Evolutionary conservation across 2,797 vertebrate genomes (phyloP).

Genomic region (Odontamblyopus lacepedii): DNA sequence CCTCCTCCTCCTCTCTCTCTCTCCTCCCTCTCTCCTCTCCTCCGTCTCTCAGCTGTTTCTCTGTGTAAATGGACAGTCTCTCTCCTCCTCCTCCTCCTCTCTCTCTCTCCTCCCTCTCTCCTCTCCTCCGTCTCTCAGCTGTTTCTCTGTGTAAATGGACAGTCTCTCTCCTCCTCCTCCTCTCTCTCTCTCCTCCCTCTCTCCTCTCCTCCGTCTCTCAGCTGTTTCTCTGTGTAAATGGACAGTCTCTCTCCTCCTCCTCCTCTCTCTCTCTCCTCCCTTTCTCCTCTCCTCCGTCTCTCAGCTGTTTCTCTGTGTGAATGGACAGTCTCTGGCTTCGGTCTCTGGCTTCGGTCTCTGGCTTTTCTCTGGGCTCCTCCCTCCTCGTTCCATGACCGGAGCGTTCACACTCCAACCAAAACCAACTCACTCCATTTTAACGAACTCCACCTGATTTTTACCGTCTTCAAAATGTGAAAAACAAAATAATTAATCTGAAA

Average conservation of each 20-base stretch:
- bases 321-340: conserved; percentile 58
- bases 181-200: too few species aligned
- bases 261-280: too few species aligned
- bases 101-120: neutral
- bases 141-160: conserved; percentile 66
- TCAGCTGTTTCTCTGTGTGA: conserved; percentile 41
- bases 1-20: neutral
- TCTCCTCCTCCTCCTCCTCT: too few species aligned
- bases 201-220: neutral
- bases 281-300: too few species aligned
- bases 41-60: too few species aligned
- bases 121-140: neutral
- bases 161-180: conserved; percentile 31
- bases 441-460: neutral
- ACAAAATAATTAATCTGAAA: too few species aligned
- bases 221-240: conserved; percentile 58
- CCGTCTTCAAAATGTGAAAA: too few species aligned
- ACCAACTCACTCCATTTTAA: conserved; percentile 29
- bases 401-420: conserved; percentile 23
- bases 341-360: neutral
- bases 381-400: conserved; percentile 51
- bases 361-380: conserved; percentile 29
- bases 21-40: too few species aligned
- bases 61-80: too few species aligned
- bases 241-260: conserved; percentile 21